Percentiles rank a stretch among this genome's conserved stretches.
These are phyloP conservation scores for Caenorhabditis sp. DNA, from an alignment of 2,888 invertebrate species.

Conservation along the genomic window DNA sequence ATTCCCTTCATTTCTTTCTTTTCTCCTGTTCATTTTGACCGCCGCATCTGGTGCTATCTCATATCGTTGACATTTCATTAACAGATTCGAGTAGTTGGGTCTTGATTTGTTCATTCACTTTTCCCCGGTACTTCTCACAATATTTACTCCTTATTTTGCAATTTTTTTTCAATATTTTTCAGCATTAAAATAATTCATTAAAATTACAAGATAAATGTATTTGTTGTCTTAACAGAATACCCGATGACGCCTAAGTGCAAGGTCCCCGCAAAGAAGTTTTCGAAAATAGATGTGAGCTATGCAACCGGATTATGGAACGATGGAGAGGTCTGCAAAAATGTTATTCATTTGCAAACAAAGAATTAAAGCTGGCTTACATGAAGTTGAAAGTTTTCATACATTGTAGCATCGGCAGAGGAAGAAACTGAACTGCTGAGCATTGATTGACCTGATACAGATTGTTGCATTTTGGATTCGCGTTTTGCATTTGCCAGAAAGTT, in stretches of 20 bases:
- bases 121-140: no score
- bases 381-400: conserved; percentile 46
- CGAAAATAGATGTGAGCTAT: background rate
- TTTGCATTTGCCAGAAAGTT: conserved; percentile 21
- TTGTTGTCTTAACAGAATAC: background rate
- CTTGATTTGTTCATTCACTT: no score
- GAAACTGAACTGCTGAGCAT: conserved; percentile 37
- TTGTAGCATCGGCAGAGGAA: conserved; percentile 36
- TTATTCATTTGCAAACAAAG: background rate
- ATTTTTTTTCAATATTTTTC: no score
- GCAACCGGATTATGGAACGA: conserved; percentile 5
- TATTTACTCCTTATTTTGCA: no score
- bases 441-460: conserved; percentile 50
- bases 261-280: background rate
- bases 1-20: no score
- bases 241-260: background rate
- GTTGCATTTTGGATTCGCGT: conserved; percentile 42
- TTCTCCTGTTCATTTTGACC: no score
- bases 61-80: no score
- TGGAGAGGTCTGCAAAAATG: conserved; percentile 9
- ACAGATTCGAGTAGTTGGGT: no score
- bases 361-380: conserved; percentile 6
- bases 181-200: background rate
- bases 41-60: no score
- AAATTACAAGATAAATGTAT: background rate